phyloP scores from a whole-genome alignment of 2,888 invertebrate species.

The Cataglyphis livida region DNA sequence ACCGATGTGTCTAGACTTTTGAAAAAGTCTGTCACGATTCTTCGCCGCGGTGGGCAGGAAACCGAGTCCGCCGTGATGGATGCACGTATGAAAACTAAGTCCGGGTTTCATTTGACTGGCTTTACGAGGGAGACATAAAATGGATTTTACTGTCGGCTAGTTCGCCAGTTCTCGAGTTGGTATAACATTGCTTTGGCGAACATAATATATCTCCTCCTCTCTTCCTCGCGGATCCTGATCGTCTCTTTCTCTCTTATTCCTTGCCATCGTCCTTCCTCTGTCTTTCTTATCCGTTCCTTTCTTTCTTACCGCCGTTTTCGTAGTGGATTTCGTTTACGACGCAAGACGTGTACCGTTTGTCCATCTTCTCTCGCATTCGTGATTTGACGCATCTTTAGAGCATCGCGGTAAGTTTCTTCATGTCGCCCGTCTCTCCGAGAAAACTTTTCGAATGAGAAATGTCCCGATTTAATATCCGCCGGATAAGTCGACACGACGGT shows the following conservation, averaged over 20 bases:
- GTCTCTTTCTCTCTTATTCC: constrained; percentile 21
- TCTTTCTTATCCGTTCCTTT: constrained; percentile 47
- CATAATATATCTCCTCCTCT: constrained; percentile 76
- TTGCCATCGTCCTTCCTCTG: constrained; percentile 26
- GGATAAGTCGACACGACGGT: constrained; percentile 63
- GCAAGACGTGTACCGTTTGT: constrained; percentile 24
- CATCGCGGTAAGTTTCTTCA: constrained; percentile 54
- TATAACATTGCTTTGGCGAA: constrained; percentile 82
- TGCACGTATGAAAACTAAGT: constrained; percentile 85
- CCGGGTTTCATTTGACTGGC: constrained; percentile 85
- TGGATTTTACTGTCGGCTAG: constrained; percentile 85
- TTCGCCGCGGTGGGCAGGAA: constrained; percentile 53
- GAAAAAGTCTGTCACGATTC: constrained; percentile 64
- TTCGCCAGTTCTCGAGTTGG: constrained; percentile 85
- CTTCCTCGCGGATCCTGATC: constrained; percentile 31
- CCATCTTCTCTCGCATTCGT: constrained; percentile 47
- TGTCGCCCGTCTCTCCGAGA: constrained; percentile 55
- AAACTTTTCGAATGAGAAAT: constrained; percentile 79
- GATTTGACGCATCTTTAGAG: constrained; percentile 64
- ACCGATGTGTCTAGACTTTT: constrained; percentile 64
- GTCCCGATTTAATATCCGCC: constrained; percentile 76
- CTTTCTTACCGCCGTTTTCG: constrained; percentile 45
- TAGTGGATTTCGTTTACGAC: constrained; percentile 50
- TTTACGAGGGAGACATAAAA: constrained; percentile 85
- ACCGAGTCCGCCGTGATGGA: constrained; percentile 69